phyloP scores from a whole-genome alignment of 2,888 invertebrate genomes.

The Agonopterix alstromeriana region DNA sequence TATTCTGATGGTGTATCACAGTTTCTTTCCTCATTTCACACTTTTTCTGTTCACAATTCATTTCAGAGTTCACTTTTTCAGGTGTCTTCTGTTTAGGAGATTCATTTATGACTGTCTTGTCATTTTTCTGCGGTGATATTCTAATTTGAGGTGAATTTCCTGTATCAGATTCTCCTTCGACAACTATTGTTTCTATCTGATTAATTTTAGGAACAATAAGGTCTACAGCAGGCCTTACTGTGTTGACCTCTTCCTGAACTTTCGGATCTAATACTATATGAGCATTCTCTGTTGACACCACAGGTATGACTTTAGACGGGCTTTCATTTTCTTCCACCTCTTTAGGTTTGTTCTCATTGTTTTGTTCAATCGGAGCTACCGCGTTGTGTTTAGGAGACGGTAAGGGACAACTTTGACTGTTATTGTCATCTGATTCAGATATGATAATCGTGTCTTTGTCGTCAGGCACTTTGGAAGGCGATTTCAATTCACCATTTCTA shows the following conservation, averaged over 20 bases:
- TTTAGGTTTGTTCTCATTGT: slow-evolving; percentile 48
- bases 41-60: slow-evolving; percentile 43
- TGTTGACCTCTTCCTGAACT: slow-evolving; percentile 45
- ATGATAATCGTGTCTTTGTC: slow-evolving; percentile 69
- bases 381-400: slow-evolving; percentile 60
- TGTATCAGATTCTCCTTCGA: slow-evolving; percentile 59
- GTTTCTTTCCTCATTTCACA: slow-evolving; percentile 63
- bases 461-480: slow-evolving; percentile 44
- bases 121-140: slow-evolving; percentile 49
- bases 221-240: slow-evolving; percentile 40
- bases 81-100: slow-evolving; percentile 50
- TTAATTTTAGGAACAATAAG: slow-evolving; percentile 49
- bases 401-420: slow-evolving; percentile 67
- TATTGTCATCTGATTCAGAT: slow-evolving; percentile 68
- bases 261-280: slow-evolving; percentile 63
- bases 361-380: slow-evolving; percentile 37
- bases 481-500: slow-evolving; percentile 45
- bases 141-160: slow-evolving; percentile 35
- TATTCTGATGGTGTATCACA: slow-evolving; percentile 61
- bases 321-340: slow-evolving; percentile 57
- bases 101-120: slow-evolving; percentile 50
- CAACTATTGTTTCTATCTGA: slow-evolving; percentile 61
- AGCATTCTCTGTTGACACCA: slow-evolving; percentile 60
- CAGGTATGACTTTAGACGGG: slow-evolving; percentile 60
- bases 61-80: slow-evolving; percentile 36